Conservation (phyloP, 2,113 vertebrate species). For the Crotophaga sulcirostris region DNA sequence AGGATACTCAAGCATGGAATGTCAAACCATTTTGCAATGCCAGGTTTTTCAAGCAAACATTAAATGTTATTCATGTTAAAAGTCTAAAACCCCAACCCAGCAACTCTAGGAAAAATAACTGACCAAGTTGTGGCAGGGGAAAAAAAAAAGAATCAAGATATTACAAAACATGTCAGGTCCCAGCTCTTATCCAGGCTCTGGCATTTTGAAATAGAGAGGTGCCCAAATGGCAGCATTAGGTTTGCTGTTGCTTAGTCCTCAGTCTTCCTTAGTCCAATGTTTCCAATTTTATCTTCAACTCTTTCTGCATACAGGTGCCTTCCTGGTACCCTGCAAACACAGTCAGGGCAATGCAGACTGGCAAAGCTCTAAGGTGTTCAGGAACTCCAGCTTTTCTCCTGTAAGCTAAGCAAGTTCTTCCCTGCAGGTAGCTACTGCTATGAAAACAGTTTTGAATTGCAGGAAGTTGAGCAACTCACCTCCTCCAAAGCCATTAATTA, state of each 20-base stretch:
- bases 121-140: not conserved
- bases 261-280: not conserved
- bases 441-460: not conserved
- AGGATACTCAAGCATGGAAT: not conserved
- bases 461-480: not conserved
- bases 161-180: not conserved
- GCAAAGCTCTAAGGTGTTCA: not conserved
- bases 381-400: not conserved
- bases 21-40: not conserved
- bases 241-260: not conserved
- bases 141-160: not conserved
- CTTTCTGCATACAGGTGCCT: not conserved
- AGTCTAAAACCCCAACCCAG: not conserved
- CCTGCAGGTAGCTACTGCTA: not conserved
- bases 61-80: not conserved
- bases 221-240: not conserved
- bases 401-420: not conserved
- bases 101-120: not conserved
- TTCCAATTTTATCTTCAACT: not conserved
- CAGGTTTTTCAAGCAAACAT: not conserved
- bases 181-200: not conserved
- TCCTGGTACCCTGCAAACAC: not conserved
- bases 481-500: conserved; percentile 12
- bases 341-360: accelerated
- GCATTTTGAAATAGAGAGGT: not conserved